These are phyloP conservation scores for Catocala sponsa DNA, from an alignment of 2,888 invertebrate genomes.

Conservation along the genomic window DNA sequence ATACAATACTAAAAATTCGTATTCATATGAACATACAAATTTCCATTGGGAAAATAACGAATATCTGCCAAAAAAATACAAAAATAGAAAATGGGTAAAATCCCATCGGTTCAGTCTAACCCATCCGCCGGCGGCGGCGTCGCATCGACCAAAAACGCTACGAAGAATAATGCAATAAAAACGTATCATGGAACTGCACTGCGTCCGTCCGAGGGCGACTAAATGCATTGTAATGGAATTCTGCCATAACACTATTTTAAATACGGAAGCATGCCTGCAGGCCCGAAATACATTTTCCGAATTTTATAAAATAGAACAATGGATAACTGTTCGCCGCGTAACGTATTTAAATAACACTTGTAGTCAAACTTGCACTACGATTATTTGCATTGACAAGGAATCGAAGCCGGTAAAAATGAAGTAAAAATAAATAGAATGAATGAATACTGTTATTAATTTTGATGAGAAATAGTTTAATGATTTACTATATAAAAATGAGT, in stretches of 20 bases:
- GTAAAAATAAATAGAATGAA: too few relatives aligned
- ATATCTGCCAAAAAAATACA: constrained; percentile 1
- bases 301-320: constrained; percentile 3
- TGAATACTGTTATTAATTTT: too few relatives aligned
- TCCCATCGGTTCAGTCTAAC: constrained; percentile 3
- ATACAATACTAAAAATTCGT: neutral
- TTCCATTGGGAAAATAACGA: neutral
- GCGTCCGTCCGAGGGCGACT: constrained; percentile 24
- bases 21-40: neutral
- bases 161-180: constrained; percentile 46
- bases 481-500: too few relatives aligned
- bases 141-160: constrained; percentile 20
- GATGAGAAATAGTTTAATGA: too few relatives aligned
- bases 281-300: neutral
- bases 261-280: neutral
- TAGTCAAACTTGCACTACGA: too few relatives aligned
- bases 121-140: constrained; percentile 8
- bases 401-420: too few relatives aligned
- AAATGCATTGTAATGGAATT: constrained; percentile 33
- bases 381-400: too few relatives aligned
- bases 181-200: constrained; percentile 37
- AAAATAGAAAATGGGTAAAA: constrained; percentile 1
- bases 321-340: neutral
- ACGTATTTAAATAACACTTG: too few relatives aligned
- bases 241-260: constrained; percentile 15